Conservation (phyloP, 2,113 vertebrate genomes). For the Chloropsis hardwickii region DNA sequence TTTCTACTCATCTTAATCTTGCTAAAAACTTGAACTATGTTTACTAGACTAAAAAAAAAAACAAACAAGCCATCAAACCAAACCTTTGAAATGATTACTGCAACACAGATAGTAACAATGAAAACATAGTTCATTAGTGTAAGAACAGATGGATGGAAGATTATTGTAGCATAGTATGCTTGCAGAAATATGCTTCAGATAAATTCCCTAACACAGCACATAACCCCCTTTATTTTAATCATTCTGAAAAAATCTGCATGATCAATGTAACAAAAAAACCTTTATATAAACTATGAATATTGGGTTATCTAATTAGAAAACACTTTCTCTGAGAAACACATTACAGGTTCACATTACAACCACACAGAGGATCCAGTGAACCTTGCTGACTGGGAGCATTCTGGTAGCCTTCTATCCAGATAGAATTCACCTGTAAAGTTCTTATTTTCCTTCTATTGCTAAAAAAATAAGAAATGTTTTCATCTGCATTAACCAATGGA, state of each 20-base stretch:
- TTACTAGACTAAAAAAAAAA: neutral
- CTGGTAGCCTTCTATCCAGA: neutral
- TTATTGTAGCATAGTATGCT: neutral
- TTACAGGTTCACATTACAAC: neutral
- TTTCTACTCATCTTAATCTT: neutral
- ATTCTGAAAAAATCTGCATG: neutral
- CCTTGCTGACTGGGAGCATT: neutral
- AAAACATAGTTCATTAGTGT: neutral
- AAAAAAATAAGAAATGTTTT: neutral
- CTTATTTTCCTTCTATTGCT: neutral
- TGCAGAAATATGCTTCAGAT: neutral
- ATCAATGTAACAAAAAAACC: neutral
- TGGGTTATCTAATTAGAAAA: neutral
- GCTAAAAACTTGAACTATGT: neutral
- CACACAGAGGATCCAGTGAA: neutral
- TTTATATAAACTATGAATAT: neutral
- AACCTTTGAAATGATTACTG: neutral
- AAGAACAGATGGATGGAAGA: conserved; percentile 11
- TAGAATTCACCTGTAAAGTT: neutral
- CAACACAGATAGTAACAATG: neutral
- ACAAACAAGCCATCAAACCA: neutral
- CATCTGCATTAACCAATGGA: neutral
- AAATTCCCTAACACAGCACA: neutral
- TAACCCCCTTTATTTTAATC: neutral
- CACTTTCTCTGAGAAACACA: neutral